Base-by-base conservation (phyloP, 2,888 invertebrate genomes). In the Synanthedon andrenaeformis region DNA sequence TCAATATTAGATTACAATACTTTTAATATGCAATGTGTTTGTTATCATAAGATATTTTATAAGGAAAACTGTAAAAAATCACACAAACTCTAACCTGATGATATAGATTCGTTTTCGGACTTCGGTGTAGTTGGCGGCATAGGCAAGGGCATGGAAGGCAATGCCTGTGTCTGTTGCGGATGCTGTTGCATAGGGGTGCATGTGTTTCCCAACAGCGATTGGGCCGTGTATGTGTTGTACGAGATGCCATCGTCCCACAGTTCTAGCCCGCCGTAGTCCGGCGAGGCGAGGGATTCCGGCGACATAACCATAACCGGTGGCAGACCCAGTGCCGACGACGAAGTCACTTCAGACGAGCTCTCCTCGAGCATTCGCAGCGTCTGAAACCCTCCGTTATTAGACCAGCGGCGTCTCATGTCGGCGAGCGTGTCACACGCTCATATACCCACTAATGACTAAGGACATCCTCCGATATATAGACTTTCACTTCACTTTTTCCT, bases 401-500 rank as follows among this genome's bases (percentile, higher is more conserved):
- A 91, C 92, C 93, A 93, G 86, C 92, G 91, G 79, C 93, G 91
- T 89, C 92, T 92, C 93, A 93, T 93, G 85, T 89, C 85, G 76
- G 76, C 73, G 77, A 79, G 78, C 77, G 82, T 71, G 74, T 86
- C 82, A 82, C 65, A 79, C 82, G 79, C 81, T 74, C 82, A 75
- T 67, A 64, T 62, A 70, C 73, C 73, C 76, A 72, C 73, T 62
- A 72, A 60, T 67, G 69, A 73, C 75, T 83, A 79, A 65, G 79
- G 77, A 79, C 86, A 86, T 86, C 81, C 83, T 85, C 82, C 76
- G 69, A 64, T 67, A n/a, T 68, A 77, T 23, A 35, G 74, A 79
- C 79, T 79, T 79, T 82, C 86, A 85, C 86, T 82, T 79, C 85
- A 86, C 85, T 83, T 76, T 79, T 80, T 79, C 70, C 76, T 72